Evolutionary conservation across 2,888 invertebrate genomes (phyloP).

Genomic region (Pyralis farinalis): DNA sequence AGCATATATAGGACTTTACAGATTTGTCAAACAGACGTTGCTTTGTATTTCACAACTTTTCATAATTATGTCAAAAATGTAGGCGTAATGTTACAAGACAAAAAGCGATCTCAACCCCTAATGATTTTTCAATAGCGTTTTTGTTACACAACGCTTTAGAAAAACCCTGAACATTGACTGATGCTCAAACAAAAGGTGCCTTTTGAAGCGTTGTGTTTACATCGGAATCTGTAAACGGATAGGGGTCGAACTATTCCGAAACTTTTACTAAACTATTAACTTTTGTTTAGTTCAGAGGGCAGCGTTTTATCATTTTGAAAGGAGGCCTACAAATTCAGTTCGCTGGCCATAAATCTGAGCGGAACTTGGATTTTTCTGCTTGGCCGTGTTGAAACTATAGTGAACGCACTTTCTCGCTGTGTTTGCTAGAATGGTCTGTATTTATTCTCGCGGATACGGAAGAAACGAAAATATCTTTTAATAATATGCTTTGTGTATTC

Average conservation of each 20-base stretch:
- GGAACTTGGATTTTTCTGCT: constrained; percentile 11
- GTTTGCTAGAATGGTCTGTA: background rate
- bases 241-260: constrained; percentile 17
- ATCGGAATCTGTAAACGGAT: constrained; percentile 8
- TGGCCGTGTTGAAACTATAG: constrained; percentile 12
- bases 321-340: constrained; percentile 2
- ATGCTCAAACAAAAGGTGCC: constrained; percentile 7
- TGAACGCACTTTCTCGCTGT: constrained; percentile 10
- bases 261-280: constrained; percentile 22
- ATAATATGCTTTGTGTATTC: background rate
- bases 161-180: constrained; percentile 5
- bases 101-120: too few relatives aligned
- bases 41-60: too few relatives aligned
- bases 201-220: constrained; percentile 1
- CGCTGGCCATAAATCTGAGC: constrained; percentile 1
- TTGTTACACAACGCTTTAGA: background rate
- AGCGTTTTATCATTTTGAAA: constrained; percentile 11
- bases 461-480: background rate
- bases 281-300: constrained; percentile 18
- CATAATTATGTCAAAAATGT: too few relatives aligned
- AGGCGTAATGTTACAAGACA: too few relatives aligned
- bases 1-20: too few relatives aligned
- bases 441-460: background rate
- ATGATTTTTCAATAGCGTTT: background rate
- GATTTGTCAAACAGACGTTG: too few relatives aligned